Evolutionary conservation across 53 echinoderm and acorn worm genomes (phyloP).

Genomic region (Echinarachnius parma): DNA sequence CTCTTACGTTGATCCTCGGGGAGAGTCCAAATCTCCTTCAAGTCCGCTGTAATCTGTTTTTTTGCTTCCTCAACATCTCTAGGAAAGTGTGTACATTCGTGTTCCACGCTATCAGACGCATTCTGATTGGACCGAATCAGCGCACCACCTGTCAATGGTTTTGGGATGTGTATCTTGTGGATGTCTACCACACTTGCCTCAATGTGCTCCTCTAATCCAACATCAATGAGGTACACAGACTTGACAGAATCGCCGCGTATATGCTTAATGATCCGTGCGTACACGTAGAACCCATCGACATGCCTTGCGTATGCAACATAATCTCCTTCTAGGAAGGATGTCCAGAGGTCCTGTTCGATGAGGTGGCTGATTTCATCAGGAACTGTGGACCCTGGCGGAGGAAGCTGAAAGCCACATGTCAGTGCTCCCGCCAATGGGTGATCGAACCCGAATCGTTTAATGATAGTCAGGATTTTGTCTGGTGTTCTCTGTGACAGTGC

Average conservation of each 20-base stretch:
- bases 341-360: slow-evolving; percentile 65
- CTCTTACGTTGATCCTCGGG: slow-evolving; percentile 7
- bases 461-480: neutral
- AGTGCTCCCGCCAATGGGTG: too few species aligned
- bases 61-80: slow-evolving; percentile 28
- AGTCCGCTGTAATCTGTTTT: slow-evolving; percentile 13
- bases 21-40: slow-evolving; percentile 46
- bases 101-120: neutral
- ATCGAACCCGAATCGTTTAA: neutral
- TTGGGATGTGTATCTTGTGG: slow-evolving; percentile 23
- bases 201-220: slow-evolving; percentile 6
- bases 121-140: neutral
- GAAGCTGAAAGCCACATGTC: slow-evolving; percentile 3
- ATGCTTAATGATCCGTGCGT: slow-evolving; percentile 25
- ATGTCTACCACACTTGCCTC: slow-evolving; percentile 32
- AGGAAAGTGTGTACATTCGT: neutral
- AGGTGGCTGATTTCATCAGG: slow-evolving; percentile 58
- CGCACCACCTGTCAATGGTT: neutral
- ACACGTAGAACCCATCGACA: slow-evolving; percentile 45
- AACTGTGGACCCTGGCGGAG: slow-evolving; percentile 50
- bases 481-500: slow-evolving; percentile 3
- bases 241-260: slow-evolving; percentile 8
- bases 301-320: slow-evolving; percentile 52
- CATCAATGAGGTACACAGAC: slow-evolving; percentile 9
- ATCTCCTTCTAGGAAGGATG: slow-evolving; percentile 54